These are phyloP conservation scores for Sterrhoptilus dennistouni DNA, from an alignment of 2,113 vertebrate species.

Conservation along the genomic window DNA sequence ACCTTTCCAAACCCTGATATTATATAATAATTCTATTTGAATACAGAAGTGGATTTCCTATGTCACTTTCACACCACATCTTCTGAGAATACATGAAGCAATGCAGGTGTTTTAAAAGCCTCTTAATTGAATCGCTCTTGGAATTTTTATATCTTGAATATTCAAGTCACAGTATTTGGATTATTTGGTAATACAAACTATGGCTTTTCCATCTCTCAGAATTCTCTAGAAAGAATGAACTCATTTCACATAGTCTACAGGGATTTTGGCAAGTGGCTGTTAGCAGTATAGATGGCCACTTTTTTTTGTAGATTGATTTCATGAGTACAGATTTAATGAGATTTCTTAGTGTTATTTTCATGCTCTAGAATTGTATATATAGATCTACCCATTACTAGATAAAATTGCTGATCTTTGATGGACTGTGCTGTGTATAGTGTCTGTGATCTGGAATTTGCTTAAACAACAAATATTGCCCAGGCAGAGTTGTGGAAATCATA, in stretches of 20 bases:
- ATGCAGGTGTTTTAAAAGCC: neutral
- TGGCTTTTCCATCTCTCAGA: neutral
- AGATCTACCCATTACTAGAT: neutral
- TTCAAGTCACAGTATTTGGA: neutral
- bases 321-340: slow-evolving; percentile 20
- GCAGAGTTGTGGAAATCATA: neutral
- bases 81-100: neutral
- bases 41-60: neutral
- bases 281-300: slow-evolving; percentile 7
- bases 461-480: neutral
- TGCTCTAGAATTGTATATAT: slow-evolving; percentile 48
- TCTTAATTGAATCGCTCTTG: neutral
- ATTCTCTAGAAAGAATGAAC: neutral
- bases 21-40: neutral
- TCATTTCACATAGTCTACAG: neutral
- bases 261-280: slow-evolving; percentile 12
- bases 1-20: neutral
- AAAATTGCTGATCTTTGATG: slow-evolving; percentile 27
- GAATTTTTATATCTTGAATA: neutral
- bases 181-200: neutral
- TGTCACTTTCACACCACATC: neutral
- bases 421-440: slow-evolving; percentile 25
- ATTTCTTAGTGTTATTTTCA: slow-evolving; percentile 59
- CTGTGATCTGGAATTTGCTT: neutral
- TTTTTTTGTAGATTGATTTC: neutral